Base-by-base conservation (phyloP, 92 coral and sea anemone genomes). In the Parazoanthus darwini region DNA sequence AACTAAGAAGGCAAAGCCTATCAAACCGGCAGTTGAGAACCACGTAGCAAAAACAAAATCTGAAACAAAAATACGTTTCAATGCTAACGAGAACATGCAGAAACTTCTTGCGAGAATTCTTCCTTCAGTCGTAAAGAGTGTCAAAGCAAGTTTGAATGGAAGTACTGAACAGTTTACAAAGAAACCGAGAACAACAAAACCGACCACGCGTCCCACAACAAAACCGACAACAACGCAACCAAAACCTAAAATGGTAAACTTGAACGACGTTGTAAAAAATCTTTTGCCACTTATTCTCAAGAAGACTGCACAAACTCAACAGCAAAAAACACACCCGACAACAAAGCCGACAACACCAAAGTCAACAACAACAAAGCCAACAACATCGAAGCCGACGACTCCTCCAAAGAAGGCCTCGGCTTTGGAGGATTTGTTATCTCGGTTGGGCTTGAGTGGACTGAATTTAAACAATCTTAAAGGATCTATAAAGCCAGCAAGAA, bases 271-370 rank as follows among this genome's bases (percentile, higher is more conserved):
- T 44, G 80, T 95, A 23, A 92, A 90, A 73, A 93, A 82, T 75
- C 78, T 95, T 77, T 93, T 95, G 88, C 98, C 98, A 13, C 66
- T 95, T 8, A 74, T 95, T 48, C 91, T 95, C 18, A 88, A 93
- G 82, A 93, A 88, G 74, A 87, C 88, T 58, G 80, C 82, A 10
- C 76, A 39, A 71, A 33, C 38, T n/a, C 63, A 67, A 66, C 23
- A 35, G 26, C 90, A 76, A 54, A 84, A 88, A 6, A 82, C 92
- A 37, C 59, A 89, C 39, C 86, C 86, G 46, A 87, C 82, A 8
- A 89, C 90, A 7, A 76, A 76, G 73, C 29, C 78, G 2, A 90
- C 92, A 26, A 85, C 93, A 51, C 84, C 92, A 75, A 90, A 29
- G 33, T 29, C 33, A 29, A 29, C 33, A 92, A 33, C 88, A 29